A percentile compares a stretch with the other conserved stretches of the same genome.
Evolutionary conservation across 2,113 vertebrate species (phyloP).

Genomic region (Pelecanoides urinatrix): DNA sequence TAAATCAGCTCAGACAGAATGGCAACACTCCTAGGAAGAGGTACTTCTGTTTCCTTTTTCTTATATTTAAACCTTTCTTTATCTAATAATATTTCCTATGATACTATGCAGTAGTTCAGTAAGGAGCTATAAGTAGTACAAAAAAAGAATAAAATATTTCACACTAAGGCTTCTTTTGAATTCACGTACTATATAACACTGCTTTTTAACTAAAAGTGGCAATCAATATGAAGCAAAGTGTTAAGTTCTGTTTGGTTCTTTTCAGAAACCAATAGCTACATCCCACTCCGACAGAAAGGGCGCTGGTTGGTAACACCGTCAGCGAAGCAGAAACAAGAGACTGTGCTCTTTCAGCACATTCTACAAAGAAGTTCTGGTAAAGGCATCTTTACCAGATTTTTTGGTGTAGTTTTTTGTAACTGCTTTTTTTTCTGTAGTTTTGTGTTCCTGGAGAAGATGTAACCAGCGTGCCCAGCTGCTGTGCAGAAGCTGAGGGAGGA

Average conservation of each 20-base stretch:
- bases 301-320: not conserved
- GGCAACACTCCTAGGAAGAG: not conserved
- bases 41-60: not conserved
- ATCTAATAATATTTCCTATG: not conserved
- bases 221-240: not conserved
- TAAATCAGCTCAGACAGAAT: not conserved
- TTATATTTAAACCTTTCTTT: not conserved
- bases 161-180: not conserved
- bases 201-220: not conserved
- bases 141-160: not conserved
- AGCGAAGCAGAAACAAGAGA: not conserved
- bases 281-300: not conserved
- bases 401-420: not conserved
- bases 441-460: not conserved
- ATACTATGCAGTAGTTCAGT: not conserved
- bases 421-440: not conserved
- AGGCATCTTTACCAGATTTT: not conserved
- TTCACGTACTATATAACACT: not conserved
- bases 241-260: not conserved
- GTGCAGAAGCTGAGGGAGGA: not conserved
- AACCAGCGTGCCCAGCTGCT: not conserved
- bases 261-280: not conserved
- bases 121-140: not conserved
- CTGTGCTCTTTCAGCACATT: not conserved
- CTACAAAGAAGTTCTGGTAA: not conserved